phyloP scores from a whole-genome alignment of 2,113 vertebrate species.

The Myotis lucifugus region DNA sequence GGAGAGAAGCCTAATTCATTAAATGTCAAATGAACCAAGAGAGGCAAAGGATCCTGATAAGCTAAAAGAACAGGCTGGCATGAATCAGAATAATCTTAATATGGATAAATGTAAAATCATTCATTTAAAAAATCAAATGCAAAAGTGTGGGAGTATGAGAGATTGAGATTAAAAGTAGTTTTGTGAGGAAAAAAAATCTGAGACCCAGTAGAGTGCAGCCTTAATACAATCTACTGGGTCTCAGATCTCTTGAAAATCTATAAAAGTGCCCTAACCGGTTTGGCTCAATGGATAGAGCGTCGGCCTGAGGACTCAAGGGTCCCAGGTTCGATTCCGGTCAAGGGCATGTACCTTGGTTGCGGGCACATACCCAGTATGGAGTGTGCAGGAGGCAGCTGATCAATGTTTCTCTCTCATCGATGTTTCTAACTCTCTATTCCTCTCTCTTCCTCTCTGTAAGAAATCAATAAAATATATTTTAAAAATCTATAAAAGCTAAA shows the following conservation, averaged over 20 bases:
- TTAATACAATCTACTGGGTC: not conserved
- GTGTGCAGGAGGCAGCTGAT: no score
- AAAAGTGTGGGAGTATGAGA: not conserved
- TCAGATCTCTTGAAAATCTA: not conserved
- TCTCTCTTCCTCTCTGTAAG: no score
- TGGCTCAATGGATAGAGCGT: no score
- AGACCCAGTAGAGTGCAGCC: not conserved
- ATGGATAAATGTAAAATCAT: not conserved
- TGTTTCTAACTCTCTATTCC: no score
- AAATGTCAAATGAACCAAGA: slow-evolving; percentile 52
- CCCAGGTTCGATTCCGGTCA: no score
- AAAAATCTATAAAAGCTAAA: not conserved
- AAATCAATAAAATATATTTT: no score
- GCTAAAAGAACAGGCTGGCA: slow-evolving; percentile 1
- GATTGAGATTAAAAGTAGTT: not conserved
- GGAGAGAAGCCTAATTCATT: slow-evolving; percentile 47
- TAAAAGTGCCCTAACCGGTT: not conserved
- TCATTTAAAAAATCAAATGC: slow-evolving; percentile 4
- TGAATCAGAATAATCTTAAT: not conserved
- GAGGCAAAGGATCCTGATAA: not conserved
- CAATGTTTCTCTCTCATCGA: no score
- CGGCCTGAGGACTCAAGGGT: no score
- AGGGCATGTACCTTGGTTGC: no score
- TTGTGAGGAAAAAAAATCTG: not conserved
- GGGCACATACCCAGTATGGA: no score